phyloP scores from a whole-genome alignment of 2,113 vertebrate genomes.

The Pantherophis guttatus region DNA sequence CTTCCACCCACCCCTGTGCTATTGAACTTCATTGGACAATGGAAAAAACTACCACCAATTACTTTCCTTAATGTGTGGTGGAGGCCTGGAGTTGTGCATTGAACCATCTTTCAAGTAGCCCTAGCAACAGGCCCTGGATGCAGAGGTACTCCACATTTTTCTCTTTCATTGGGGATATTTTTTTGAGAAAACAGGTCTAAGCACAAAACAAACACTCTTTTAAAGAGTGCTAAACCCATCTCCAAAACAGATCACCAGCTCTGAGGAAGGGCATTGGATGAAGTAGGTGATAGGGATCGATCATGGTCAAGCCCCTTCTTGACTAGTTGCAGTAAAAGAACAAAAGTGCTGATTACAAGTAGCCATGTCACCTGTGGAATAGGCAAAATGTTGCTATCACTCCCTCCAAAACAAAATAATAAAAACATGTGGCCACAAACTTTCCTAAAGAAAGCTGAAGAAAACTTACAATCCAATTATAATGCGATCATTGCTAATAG shows the following conservation, averaged over 20 bases:
- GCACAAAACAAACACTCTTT: neutral
- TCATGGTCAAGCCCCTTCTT: neutral
- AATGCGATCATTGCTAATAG: neutral
- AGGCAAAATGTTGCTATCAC: neutral
- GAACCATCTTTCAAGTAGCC: too few relatives aligned
- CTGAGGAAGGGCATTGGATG: neutral
- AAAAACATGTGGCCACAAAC: too few relatives aligned
- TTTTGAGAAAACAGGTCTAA: neutral
- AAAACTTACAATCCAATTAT: neutral
- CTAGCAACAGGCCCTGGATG: too few relatives aligned
- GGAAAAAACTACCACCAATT: neutral
- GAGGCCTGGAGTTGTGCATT: neutral
- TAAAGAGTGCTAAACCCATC: neutral
- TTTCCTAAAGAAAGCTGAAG: neutral
- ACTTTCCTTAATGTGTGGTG: neutral
- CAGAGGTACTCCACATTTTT: neutral
- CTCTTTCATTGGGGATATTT: neutral
- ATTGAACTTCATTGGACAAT: neutral
- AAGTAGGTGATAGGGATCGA: neutral
- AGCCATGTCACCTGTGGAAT: neutral
- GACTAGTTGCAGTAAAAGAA: neutral
- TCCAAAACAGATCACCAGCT: neutral
- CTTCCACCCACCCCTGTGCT: too few relatives aligned
- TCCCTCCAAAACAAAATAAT: too few relatives aligned
- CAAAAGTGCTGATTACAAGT: neutral